Percentiles rank a stretch among this genome's conserved stretches.
These are phyloP conservation scores for Psittacara wagleri DNA, from an alignment of 2,113 vertebrate species.

Conservation along the genomic window DNA sequence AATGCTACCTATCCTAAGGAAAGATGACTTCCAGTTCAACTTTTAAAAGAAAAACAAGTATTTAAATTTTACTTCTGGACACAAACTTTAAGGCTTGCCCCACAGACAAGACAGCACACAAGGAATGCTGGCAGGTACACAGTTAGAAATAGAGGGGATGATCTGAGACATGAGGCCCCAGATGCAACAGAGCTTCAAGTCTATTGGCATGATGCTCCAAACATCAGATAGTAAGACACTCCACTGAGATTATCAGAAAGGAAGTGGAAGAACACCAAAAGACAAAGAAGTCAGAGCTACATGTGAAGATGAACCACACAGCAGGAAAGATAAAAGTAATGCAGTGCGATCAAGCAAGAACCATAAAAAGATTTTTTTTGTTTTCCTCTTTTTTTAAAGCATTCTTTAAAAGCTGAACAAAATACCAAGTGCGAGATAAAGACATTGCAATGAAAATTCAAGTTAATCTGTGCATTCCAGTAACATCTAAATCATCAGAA, in stretches of 20 bases:
- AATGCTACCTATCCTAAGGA: not conserved
- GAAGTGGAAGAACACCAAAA: not conserved
- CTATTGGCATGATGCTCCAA: not conserved
- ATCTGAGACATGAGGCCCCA: not conserved
- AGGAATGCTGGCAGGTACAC: not conserved
- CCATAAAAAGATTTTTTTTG: not conserved
- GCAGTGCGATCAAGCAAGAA: not conserved
- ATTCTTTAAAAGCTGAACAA: not conserved
- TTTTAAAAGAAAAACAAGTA: not conserved
- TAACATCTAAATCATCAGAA: not conserved
- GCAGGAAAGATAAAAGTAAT: not conserved
- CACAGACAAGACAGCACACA: not conserved
- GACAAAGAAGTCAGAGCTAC: not conserved
- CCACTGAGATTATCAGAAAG: not conserved
- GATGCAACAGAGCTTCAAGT: not conserved
- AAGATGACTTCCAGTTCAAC: not conserved
- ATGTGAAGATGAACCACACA: not conserved
- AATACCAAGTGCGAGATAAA: not conserved
- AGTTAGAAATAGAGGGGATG: not conserved
- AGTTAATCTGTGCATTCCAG: not conserved
- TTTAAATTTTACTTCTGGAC: not conserved
- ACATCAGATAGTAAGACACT: not conserved
- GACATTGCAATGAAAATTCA: not conserved
- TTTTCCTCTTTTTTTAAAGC: no score
- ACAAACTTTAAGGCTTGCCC: not conserved